phyloP scores from a whole-genome alignment of 2,888 invertebrate genomes.

The Ophonus ardosiacus region DNA sequence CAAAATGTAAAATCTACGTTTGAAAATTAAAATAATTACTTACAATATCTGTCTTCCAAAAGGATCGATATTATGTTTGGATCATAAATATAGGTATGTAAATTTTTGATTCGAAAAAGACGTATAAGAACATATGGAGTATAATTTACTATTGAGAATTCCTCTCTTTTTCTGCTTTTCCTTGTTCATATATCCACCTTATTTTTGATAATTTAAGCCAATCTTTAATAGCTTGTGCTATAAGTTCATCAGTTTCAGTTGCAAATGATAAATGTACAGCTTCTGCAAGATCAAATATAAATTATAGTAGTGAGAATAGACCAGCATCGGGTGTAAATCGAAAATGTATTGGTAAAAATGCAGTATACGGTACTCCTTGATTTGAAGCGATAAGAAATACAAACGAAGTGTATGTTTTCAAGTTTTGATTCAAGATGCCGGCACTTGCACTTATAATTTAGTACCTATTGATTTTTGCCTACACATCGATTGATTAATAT shows the following conservation, averaged over 20 bases:
- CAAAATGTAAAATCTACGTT: background rate
- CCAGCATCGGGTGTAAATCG: no score
- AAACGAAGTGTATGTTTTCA: no score
- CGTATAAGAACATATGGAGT: background rate
- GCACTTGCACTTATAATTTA: no score
- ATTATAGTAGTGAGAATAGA: no score
- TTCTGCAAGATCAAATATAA: background rate
- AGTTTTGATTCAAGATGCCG: no score
- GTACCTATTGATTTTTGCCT: no score
- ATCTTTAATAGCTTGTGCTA: background rate
- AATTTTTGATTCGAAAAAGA: no score
- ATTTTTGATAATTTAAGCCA: background rate
- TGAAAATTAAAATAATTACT: background rate
- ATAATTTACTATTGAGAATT: background rate
- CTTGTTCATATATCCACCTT: background rate
- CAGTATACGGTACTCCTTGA: no score
- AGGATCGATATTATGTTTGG: background rate
- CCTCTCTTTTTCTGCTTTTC: background rate
- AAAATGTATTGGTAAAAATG: no score
- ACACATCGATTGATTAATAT: no score
- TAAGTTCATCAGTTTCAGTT: background rate
- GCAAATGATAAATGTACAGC: background rate
- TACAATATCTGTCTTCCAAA: background rate
- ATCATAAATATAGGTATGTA: background rate
- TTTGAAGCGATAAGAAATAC: no score